Percentiles rank a stretch among this genome's conserved stretches.
Evolutionary conservation across 1,140 invertebrate species (phyloP).

Genomic region (Capitella teleta): DNA sequence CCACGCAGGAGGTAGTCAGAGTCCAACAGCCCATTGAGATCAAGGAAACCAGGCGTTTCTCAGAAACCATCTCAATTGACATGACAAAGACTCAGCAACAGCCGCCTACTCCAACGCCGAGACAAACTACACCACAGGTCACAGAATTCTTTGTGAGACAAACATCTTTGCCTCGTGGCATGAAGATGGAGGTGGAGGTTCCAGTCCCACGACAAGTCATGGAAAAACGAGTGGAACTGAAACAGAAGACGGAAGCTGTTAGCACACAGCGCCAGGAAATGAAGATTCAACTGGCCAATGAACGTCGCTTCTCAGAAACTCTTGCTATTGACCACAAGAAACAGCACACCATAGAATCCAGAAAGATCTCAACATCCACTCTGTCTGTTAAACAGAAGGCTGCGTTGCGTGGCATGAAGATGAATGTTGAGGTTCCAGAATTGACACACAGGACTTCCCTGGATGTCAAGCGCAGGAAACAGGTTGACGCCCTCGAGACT

Average conservation of each 20-base stretch:
- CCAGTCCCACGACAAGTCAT: not conserved
- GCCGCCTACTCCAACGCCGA: not conserved
- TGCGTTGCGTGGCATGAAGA: slow-evolving; percentile 7
- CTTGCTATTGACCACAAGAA: slow-evolving; percentile 10
- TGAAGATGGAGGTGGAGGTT: slow-evolving; percentile 10
- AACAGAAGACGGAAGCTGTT: slow-evolving; percentile 9
- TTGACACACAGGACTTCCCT: not conserved
- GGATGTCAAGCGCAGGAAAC: slow-evolving; percentile 3
- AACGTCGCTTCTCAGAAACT: slow-evolving; percentile 13
- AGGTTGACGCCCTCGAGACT: slow-evolving; percentile 10
- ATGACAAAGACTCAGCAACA: slow-evolving; percentile 9
- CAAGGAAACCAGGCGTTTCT: slow-evolving; percentile 11
- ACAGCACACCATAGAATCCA: slow-evolving; percentile 7
- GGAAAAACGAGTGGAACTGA: slow-evolving; percentile 6
- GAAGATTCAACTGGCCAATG: slow-evolving; percentile 7
- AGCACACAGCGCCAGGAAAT: slow-evolving; percentile 10
- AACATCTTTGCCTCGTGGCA: slow-evolving; percentile 8
- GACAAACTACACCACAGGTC: slow-evolving; percentile 3
- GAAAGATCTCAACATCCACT: not conserved
- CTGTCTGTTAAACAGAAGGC: slow-evolving; percentile 8
- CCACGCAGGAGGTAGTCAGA: slow-evolving; percentile 9
- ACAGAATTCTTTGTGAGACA: slow-evolving; percentile 1
- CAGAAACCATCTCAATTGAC: slow-evolving; percentile 14
- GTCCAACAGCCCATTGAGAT: slow-evolving; percentile 5
- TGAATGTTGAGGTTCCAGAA: slow-evolving; percentile 10